These are phyloP conservation scores for Prolemur simus DNA, from an alignment of 2,113 vertebrate species.

Conservation along the genomic window DNA sequence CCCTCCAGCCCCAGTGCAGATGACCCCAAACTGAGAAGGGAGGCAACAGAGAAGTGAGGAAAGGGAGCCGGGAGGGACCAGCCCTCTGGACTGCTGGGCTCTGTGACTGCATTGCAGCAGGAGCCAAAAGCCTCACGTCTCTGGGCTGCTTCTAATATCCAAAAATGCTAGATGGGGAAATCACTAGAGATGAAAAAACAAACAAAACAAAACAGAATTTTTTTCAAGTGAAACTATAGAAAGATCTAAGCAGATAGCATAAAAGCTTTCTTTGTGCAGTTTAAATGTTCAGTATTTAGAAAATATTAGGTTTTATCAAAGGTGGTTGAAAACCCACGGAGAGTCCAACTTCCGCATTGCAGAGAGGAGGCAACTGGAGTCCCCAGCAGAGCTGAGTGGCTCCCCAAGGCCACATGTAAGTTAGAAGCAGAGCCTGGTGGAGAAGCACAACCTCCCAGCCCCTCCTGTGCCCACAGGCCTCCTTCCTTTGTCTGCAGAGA, in stretches of 20 bases:
- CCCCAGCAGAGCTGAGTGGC: not conserved
- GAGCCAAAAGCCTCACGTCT: not conserved
- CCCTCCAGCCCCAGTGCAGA: not conserved
- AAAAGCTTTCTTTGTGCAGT: not conserved
- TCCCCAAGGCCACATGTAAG: not conserved
- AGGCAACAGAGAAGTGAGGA: not conserved
- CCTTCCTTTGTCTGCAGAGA: not conserved
- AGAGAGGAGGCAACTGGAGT: not conserved
- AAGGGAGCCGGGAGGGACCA: not conserved
- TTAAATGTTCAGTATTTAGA: not conserved
- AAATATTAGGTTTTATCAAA: not conserved
- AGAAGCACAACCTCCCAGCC: not conserved
- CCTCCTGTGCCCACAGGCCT: not conserved
- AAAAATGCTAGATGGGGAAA: not conserved
- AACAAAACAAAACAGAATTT: not conserved
- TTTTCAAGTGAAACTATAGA: not conserved
- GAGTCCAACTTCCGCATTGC: not conserved
- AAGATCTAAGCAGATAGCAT: not conserved
- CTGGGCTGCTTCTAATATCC: not conserved
- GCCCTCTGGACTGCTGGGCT: rapidly evolving
- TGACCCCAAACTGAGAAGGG: not conserved
- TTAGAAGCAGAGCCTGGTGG: not conserved
- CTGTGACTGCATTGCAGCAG: not conserved
- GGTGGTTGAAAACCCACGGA: not conserved
- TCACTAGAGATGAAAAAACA: not conserved